Evolutionary conservation across 2,113 vertebrate species (phyloP), one percentile per base, ranked within the genome.

Genomic region (Sphaerodactylus townsendi): DNA sequence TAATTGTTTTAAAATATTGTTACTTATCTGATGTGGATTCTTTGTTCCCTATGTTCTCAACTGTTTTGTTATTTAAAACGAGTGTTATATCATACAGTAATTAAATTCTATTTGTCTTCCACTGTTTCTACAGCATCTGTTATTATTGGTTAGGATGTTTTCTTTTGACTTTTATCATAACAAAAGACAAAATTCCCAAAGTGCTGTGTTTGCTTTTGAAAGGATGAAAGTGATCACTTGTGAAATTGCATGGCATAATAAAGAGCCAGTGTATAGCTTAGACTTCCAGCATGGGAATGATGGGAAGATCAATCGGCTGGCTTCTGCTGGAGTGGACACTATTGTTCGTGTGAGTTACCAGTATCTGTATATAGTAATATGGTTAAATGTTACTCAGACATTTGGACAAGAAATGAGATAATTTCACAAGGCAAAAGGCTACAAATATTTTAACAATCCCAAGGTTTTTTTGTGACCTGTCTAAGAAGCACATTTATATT

Each of bases 161-260:
- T 1, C 44, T 85, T n/a, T 65, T 39, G 30, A 37, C 4, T 5
- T 1, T 33, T 2, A 46, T 9, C 10, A 0, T 6, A 9, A 86
- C 8, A 70, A 84, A 0, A 35, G 4, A 10, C n/a, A 21, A 30
- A 0, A 21, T 41, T 35, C 8, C 2, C 1, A 3, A 0, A 73
- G 79, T 70, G 11, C 1, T 80, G 0, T 65, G 2, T 69, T 86
- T 77, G 4, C 53, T 69, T 4, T 48, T 85, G 80, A 14, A 77
- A 94, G 86, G 59, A 99, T 99, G 99, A 99, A 99, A 93, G 97
- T 99, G 71, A 97, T 98, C 88, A 99, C 99, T 1, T 98, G 98
- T 93, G 98, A 99, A 77, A 99, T 99, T 35, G 98, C 97, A 0
- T 99, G 99, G 99, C 99, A 99, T 84, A 99, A 99, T 86, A 99